Evolutionary conservation across 2,113 vertebrate genomes (phyloP).

Genomic region (Porphyrio hochstetteri): DNA sequence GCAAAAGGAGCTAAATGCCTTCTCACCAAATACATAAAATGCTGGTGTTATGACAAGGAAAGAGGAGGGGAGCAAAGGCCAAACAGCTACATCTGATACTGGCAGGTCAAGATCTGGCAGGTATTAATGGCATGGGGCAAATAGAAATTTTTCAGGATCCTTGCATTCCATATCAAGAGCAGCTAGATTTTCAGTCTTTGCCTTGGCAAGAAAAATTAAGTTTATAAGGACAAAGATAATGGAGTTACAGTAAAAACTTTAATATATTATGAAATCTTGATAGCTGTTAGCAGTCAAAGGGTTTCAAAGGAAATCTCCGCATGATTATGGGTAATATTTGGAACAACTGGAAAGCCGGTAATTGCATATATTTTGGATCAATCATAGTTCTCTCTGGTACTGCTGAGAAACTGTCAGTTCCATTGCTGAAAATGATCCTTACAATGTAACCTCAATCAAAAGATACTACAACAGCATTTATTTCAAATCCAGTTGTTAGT

Average conservation of each 20-base stretch:
- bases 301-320: not conserved
- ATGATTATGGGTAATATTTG: not conserved
- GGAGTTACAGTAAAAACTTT: not conserved
- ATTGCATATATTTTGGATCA: not conserved
- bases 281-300: not conserved
- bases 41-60: not conserved
- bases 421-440: not conserved
- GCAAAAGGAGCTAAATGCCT: not conserved
- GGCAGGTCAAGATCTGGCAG: not conserved
- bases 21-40: not conserved
- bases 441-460: not conserved
- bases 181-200: not conserved
- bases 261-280: not conserved
- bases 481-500: slow-evolving; percentile 9
- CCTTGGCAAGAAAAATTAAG: not conserved
- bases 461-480: not conserved
- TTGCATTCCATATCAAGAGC: not conserved
- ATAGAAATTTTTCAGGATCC: not conserved
- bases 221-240: not conserved
- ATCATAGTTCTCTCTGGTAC: not conserved
- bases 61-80: not conserved
- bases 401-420: not conserved
- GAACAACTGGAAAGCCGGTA: not conserved
- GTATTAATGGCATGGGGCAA: not conserved
- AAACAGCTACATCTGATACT: not conserved